Conservation (phyloP, 2,113 vertebrate species). For the Phoxinus phoxinus region DNA sequence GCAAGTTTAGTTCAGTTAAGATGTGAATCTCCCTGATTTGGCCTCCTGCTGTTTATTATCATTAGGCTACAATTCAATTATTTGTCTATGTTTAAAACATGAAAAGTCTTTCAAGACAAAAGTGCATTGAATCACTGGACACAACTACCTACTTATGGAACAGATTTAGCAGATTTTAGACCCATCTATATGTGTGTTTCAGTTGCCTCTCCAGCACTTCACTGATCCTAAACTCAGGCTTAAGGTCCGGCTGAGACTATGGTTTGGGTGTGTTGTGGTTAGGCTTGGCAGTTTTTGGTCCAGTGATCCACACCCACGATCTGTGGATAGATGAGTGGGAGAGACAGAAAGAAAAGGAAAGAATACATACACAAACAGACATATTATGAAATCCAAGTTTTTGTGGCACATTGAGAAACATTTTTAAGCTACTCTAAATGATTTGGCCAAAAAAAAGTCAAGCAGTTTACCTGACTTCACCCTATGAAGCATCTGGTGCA, state of each 20-base stretch:
- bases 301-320: constrained; percentile 19
- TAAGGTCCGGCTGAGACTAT: background rate
- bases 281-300: constrained; percentile 8
- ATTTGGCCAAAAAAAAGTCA: too few relatives aligned
- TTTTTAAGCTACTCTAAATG: too few relatives aligned
- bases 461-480: too few relatives aligned
- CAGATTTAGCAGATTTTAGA: background rate
- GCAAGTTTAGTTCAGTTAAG: background rate
- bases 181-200: background rate
- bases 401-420: too few relatives aligned
- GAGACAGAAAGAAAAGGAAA: constrained; percentile 11
- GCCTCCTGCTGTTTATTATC: background rate
- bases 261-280: constrained; percentile 1
- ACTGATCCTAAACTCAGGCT: background rate
- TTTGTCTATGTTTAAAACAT: background rate
- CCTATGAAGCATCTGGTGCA: too few relatives aligned
- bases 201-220: background rate
- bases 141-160: background rate
- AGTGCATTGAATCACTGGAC: background rate
- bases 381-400: background rate
- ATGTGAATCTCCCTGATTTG: background rate
- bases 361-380: background rate
- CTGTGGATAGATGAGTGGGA: constrained; percentile 31
- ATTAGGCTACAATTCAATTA: background rate
- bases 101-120: background rate